Evolutionary conservation across 2,888 invertebrate genomes (phyloP).

Genomic region (Lathronympha strigana): DNA sequence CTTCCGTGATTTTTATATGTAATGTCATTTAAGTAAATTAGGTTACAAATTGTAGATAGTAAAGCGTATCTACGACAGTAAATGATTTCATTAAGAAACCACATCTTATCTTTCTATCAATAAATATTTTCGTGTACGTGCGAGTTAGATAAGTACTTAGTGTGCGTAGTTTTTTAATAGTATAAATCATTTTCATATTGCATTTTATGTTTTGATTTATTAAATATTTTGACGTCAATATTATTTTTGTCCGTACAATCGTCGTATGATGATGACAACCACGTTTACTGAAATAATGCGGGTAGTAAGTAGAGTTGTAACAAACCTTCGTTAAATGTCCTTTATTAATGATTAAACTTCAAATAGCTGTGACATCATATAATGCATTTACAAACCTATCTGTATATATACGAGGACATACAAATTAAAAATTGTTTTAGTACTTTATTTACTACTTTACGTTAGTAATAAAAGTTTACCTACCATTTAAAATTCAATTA

Average conservation of each 20-base stretch:
- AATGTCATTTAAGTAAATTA: neutral
- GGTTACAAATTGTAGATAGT: slow-evolving; percentile 39
- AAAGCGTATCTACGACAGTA: slow-evolving; percentile 7
- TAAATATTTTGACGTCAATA: neutral
- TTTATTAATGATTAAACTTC: slow-evolving; percentile 33
- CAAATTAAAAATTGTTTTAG: slow-evolving; percentile 12
- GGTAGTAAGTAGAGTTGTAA: slow-evolving; percentile 21
- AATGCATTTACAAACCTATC: slow-evolving; percentile 26
- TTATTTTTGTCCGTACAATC: neutral
- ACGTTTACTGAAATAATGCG: slow-evolving; percentile 16
- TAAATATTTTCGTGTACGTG: slow-evolving; percentile 28
- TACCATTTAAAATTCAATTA: slow-evolving; percentile 74
- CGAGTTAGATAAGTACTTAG: slow-evolving; percentile 29
- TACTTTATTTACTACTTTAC: slow-evolving; percentile 10
- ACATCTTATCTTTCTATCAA: slow-evolving; percentile 40
- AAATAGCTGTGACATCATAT: slow-evolving; percentile 39
- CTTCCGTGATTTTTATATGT: neutral
- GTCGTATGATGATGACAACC: neutral
- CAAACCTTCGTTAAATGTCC: neutral
- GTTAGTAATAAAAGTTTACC: slow-evolving; percentile 53
- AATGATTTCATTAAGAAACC: slow-evolving; percentile 29
- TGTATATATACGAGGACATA: slow-evolving; percentile 32
- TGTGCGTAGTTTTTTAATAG: slow-evolving; percentile 22
- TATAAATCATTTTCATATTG: slow-evolving; percentile 13
- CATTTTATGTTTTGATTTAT: neutral